Base-by-base conservation (phyloP, 2,113 vertebrate genomes). In the Hyperopisus bebe region DNA sequence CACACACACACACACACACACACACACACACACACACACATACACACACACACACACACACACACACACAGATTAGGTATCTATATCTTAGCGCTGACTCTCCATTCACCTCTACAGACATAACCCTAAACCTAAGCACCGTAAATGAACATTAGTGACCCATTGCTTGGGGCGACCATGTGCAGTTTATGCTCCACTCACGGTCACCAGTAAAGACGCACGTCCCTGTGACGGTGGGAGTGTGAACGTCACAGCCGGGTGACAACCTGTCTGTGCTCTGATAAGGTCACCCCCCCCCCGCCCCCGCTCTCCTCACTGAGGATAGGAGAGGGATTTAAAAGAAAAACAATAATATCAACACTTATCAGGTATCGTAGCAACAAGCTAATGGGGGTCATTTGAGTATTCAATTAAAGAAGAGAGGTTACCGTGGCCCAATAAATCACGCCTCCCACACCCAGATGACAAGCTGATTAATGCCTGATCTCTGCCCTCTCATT, bases 361-460 rank as follows among this genome's bases (percentile, higher is more conserved):
- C 27, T 66, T n/a, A 66, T 66, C 62, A 9, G 27, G 62, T 66
- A 11, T n/a, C 31, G 70, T 80, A 39, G 74, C 74, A 35, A 80
- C 74, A 19, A 39, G 35, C 74, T 80, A 80, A 80, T 80, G 74
- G 74, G 74, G 74, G 74, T 80, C 74, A 80, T 19, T 39, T 39
- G 74, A 42, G 74, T 80, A 42, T 80, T 42, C 74, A 80, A 42
- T 80, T 80, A 80, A 80, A 80, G 74, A 80, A 80, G 31, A 80
- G 74, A 80, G 74, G 74, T 80, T 80, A 80, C 1, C 35, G 35
- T 0, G 74, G 15, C 35, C 74, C 74, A 80, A 80, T 80, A 80
- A 42, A 80, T 80, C 74, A 42, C 35, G 2, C 15, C 74, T 42
- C 42, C 13, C 13, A 80, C 74, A 19, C 74, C 35, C 17, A 77